Base-by-base conservation (phyloP, 1,140 invertebrate species). In the Elysia chlorotica region DNA sequence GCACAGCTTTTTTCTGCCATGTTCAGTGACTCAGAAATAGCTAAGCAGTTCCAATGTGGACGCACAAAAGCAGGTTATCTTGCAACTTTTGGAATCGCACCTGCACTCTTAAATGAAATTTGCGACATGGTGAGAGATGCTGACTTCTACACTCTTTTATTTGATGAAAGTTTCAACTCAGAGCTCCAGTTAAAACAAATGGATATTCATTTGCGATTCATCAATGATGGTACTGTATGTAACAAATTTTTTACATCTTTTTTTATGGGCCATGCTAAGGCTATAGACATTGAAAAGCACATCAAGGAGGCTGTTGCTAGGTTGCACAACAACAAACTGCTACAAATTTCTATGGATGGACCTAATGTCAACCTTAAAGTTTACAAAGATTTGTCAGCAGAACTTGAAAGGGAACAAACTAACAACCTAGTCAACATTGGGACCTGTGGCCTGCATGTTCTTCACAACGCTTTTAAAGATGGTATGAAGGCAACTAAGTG, bases 281-380 rank as follows among this genome's bases (percentile, higher is more conserved):
- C 71, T 38, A 59, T 37, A 17, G 77, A 77, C 37, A 75, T 77
- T 41, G 14, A 78, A 6, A 48, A 72, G 23, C 65, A 76, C 57
- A 59, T 77, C 23, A 66, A 5, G 23, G 28, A 53, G 6, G 72
- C 21, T 35, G 41, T 73, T 30, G 57, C 30, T 56, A 59, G 30
- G 17, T 28, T 76, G 1, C 62, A 76, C 25, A 17, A 36, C 31
- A 25, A 14, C 28, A 66, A 75, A 10, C 28, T 80, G 38, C 21
- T 78, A 1, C 79, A 81, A 54, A 59, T 81, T n/a, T 69, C 62
- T 0, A 79, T 79, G 77, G 79, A 78, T 79, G 78, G 79, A 2
- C 76, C 78, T 3, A 81, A 67, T 63, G 76, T 81, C 14, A 81
- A 81, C 31, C 72, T 54, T 41, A 68, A 76, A 23, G 72, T 78